Conservation (phyloP, 2,888 invertebrate species). For the Onthophagus sagittarius region DNA sequence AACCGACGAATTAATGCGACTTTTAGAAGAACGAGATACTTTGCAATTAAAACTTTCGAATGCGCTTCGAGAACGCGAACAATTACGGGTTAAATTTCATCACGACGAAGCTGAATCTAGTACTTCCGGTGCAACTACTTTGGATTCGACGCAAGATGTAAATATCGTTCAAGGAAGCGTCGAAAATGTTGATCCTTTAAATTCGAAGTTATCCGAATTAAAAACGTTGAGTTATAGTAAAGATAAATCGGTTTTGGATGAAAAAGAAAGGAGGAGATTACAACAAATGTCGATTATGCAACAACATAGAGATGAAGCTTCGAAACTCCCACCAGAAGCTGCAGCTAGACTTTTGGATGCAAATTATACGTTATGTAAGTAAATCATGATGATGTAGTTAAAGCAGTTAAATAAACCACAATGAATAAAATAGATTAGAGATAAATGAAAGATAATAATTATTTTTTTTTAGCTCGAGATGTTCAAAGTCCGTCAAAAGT, state of each 20-base stretch:
- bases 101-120: neutral
- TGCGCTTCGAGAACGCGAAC: conserved; percentile 71
- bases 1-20: conserved; percentile 75
- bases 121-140: neutral
- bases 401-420: neutral
- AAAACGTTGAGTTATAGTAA: conserved; percentile 70
- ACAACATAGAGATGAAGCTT: conserved; percentile 63
- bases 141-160: conserved; percentile 17
- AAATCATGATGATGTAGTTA: conserved; percentile 16
- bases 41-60: conserved; percentile 79
- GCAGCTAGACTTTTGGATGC: conserved; percentile 70
- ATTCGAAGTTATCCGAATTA: conserved; percentile 58
- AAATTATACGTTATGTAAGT: conserved; percentile 68
- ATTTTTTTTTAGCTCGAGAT: conserved; percentile 63
- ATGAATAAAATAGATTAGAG: neutral
- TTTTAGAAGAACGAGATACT: conserved; percentile 82
- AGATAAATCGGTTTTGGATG: conserved; percentile 71
- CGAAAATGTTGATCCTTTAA: neutral
- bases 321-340: conserved; percentile 67
- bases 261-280: conserved; percentile 67
- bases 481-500: conserved; percentile 77
- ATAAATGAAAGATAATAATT: conserved; percentile 8
- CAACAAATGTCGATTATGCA: conserved; percentile 73
- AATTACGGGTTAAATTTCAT: conserved; percentile 45
- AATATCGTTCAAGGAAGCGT: conserved; percentile 29